These are phyloP conservation scores for Trypoxylus dichotomus DNA, from an alignment of 1,140 invertebrate genomes.

Conservation along the genomic window DNA sequence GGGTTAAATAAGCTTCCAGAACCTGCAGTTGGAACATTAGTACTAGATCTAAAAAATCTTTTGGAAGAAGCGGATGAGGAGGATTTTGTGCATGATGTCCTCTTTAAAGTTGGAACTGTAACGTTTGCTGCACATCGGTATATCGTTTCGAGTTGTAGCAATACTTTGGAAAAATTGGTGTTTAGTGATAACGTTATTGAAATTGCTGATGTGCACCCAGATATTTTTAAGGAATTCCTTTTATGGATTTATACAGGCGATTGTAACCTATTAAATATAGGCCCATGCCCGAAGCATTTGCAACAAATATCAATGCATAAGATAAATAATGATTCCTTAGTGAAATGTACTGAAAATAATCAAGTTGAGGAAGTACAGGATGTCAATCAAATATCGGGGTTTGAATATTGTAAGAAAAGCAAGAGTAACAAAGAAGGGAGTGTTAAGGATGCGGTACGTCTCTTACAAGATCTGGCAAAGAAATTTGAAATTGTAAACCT, in stretches of 20 bases:
- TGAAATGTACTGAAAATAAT: slow-evolving; percentile 46
- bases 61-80: slow-evolving; percentile 60
- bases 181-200: slow-evolving; percentile 42
- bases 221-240: slow-evolving; percentile 67
- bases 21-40: slow-evolving; percentile 5
- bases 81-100: slow-evolving; percentile 69
- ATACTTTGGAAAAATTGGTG: slow-evolving; percentile 54
- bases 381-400: slow-evolving; percentile 55
- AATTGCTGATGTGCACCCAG: slow-evolving; percentile 59
- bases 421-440: slow-evolving; percentile 36
- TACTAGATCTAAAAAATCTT: slow-evolving; percentile 45
- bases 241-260: slow-evolving; percentile 68
- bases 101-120: slow-evolving; percentile 62
- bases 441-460: slow-evolving; percentile 56
- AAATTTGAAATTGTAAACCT: slow-evolving; percentile 55
- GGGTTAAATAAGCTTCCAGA: neutral
- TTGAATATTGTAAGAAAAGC: slow-evolving; percentile 57
- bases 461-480: slow-evolving; percentile 63
- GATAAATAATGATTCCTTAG: neutral
- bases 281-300: slow-evolving; percentile 51
- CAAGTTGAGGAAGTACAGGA: slow-evolving; percentile 19
- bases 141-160: slow-evolving; percentile 67
- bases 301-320: slow-evolving; percentile 34
- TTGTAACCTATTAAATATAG: slow-evolving; percentile 62
- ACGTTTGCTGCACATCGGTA: slow-evolving; percentile 68